Conservation (phyloP, 2,888 invertebrate genomes). For the Herminia tarsipennalis region DNA sequence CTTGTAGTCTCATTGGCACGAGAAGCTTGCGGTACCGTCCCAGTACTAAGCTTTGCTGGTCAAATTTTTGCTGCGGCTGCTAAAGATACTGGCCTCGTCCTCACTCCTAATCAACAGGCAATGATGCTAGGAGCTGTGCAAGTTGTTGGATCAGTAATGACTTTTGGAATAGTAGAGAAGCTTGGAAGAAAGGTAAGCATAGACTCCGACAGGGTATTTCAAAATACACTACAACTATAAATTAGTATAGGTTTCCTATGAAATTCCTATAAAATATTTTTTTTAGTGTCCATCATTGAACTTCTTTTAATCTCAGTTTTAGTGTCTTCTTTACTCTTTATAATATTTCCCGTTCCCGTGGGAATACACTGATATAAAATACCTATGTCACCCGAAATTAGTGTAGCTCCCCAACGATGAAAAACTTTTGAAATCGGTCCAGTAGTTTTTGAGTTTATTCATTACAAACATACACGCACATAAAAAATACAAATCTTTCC, state of each 20-base stretch:
- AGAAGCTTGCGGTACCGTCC: slow-evolving; percentile 72
- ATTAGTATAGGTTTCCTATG: not conserved
- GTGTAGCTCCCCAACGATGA: too few species aligned
- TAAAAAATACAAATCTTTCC: too few species aligned
- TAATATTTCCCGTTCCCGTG: too few species aligned
- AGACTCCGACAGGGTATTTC: too few species aligned
- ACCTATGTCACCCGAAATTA: too few species aligned
- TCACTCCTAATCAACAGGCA: slow-evolving; percentile 77
- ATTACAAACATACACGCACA: too few species aligned
- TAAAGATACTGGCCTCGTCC: slow-evolving; percentile 48
- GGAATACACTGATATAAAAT: too few species aligned
- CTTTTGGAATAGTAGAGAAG: slow-evolving; percentile 68
- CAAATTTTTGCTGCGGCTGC: slow-evolving; percentile 70
- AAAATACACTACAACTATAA: not conserved
- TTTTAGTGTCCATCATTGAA: too few species aligned
- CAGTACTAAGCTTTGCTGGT: slow-evolving; percentile 74
- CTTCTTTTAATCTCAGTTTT: too few species aligned
- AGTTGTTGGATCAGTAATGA: slow-evolving; percentile 66
- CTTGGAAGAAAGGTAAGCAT: slow-evolving; percentile 71
- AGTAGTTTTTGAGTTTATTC: too few species aligned
- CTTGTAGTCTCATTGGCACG: slow-evolving; percentile 60
- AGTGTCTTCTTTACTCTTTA: too few species aligned
- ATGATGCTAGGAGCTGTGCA: slow-evolving; percentile 75
- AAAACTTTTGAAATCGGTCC: too few species aligned
- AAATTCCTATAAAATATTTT: not conserved